phyloP scores from a whole-genome alignment of 2,113 vertebrate species.

The Chinchilla lanigera region DNA sequence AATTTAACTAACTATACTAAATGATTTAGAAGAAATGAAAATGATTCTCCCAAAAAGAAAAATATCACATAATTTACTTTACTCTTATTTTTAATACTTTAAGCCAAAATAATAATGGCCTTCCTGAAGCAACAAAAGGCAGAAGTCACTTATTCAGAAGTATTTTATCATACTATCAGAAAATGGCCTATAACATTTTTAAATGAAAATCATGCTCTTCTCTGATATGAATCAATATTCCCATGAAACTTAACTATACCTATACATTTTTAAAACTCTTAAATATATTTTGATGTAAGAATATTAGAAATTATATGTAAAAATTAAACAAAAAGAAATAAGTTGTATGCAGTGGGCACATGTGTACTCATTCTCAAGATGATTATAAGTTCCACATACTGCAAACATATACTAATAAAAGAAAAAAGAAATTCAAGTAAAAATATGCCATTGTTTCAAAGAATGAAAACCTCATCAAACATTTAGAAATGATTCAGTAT shows the following conservation, averaged over 20 bases:
- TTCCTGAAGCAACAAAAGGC: neutral
- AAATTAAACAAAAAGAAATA: neutral
- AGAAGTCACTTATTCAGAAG: neutral
- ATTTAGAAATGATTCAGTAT: neutral
- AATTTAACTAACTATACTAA: neutral
- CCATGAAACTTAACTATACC: neutral
- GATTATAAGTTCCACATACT: neutral
- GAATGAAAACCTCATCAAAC: neutral
- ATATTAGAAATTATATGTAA: neutral
- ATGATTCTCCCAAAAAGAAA: neutral
- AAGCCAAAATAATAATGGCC: neutral
- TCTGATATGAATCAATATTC: neutral
- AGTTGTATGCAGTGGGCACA: neutral
- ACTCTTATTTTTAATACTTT: neutral
- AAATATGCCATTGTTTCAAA: neutral
- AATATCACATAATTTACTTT: neutral
- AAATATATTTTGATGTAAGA: neutral
- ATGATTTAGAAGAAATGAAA: neutral
- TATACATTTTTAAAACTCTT: neutral
- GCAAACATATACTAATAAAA: neutral
- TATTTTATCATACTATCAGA: neutral
- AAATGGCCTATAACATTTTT: neutral
- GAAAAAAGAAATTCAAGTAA: constrained; percentile 5
- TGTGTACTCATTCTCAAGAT: neutral
- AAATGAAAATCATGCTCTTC: neutral